Evolutionary conservation across 2,113 vertebrate species (phyloP), one percentile per base, ranked within the genome.

Genomic region (Scalopus aquaticus): DNA sequence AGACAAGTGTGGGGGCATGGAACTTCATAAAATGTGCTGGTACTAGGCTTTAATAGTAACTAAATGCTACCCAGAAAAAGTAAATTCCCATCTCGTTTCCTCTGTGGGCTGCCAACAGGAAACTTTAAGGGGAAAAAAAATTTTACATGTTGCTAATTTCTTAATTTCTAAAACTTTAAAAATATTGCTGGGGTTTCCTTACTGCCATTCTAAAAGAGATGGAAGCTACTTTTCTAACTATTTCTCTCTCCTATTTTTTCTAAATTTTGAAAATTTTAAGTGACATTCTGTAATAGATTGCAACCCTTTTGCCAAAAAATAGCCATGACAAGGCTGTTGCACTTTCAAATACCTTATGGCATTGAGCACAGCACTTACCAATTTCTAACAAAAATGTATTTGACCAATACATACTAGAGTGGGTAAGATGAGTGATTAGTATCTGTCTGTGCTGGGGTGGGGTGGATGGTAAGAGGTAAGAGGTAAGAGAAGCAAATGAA

Each of bases 11-110:
- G 49, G 46, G 39, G 26, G 20, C 35, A 86, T 12, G 28, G 26
- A 74, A 94, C 54, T 72, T 86, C 51, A 60, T 96, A 72, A 94
- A 89, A 39, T 44, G 42, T 93, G 46, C 70, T 79, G 80, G 95
- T 81, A 60, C 76, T 58, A 73, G 35, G 44, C 46, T 88, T 56
- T 89, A 83, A 72, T 73, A 62, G 19, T 91, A 62, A 35, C 92
- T 72, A 78, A 65, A 87, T 51, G 62, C 20, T 26, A 24, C 44
- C n/a, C 51, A 67, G 90, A 76, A 93, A 74, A 93, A 89, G 35
- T 28, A 72, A 89, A 91, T 60, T 69, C 39, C 39, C 35, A 30
- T 79, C 20, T 44, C 77, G 44, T 78, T 93, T 87, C 39, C 35
- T 42, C 35, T n/a, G 0, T 85, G 28, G 15, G 10, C 60, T 80